Conservation (phyloP, 2,888 invertebrate species). For the Argyresthia albistria region DNA sequence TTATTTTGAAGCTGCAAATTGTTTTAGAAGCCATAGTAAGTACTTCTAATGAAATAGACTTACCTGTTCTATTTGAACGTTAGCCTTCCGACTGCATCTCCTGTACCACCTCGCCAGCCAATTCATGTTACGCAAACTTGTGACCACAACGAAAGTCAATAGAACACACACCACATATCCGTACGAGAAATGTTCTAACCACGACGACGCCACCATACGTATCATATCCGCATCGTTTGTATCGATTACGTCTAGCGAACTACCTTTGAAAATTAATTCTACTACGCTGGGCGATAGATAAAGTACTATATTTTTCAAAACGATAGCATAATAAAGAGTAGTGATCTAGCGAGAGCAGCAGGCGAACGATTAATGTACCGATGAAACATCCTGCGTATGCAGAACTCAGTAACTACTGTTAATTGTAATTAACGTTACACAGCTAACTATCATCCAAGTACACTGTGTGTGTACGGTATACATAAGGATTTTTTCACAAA, state of each 20-base stretch:
- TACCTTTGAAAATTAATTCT: not conserved
- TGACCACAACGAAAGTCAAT: not conserved
- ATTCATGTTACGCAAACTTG: not conserved
- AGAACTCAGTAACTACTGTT: not conserved
- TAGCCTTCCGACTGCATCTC: not conserved
- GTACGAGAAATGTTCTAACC: not conserved
- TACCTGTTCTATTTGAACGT: conserved; percentile 1
- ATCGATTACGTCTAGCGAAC: not conserved
- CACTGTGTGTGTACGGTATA: no score
- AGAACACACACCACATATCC: not conserved
- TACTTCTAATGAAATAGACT: not conserved
- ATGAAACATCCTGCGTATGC: not conserved
- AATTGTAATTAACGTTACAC: not conserved
- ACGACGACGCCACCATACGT: not conserved
- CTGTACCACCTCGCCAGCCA: conserved; percentile 1
- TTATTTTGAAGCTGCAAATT: no score
- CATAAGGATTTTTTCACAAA: no score
- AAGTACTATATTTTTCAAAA: no score
- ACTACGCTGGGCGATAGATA: no score
- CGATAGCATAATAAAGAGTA: not conserved
- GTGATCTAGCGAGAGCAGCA: not conserved
- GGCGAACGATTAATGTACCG: not conserved
- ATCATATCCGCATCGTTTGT: not conserved
- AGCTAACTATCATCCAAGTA: no score
- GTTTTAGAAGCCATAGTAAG: no score